These are phyloP conservation scores for Ormyrus rosae DNA, from an alignment of 2,888 invertebrate species.

Conservation along the genomic window DNA sequence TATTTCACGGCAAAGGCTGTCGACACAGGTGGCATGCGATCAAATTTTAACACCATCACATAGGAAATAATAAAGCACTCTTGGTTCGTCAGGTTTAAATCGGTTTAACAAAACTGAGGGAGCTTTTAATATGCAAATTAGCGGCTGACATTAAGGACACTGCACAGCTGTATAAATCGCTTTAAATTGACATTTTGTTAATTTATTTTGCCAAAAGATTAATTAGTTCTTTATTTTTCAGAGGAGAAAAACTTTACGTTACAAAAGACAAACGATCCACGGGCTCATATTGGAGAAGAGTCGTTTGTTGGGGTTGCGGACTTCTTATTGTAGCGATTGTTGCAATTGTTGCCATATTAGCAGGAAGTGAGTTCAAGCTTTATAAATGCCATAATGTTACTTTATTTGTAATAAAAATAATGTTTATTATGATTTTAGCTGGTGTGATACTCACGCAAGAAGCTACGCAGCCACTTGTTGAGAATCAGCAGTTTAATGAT, in stretches of 20 bases:
- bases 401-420: neutral
- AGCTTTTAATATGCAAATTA: slow-evolving; percentile 70
- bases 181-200: slow-evolving; percentile 57
- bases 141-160: slow-evolving; percentile 64
- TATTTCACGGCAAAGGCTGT: slow-evolving; percentile 42
- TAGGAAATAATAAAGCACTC: slow-evolving; percentile 56
- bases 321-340: slow-evolving; percentile 81
- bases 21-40: slow-evolving; percentile 45
- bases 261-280: slow-evolving; percentile 87
- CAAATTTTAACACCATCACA: slow-evolving; percentile 53
- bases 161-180: slow-evolving; percentile 71
- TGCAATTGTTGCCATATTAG: slow-evolving; percentile 84
- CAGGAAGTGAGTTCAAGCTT: slow-evolving; percentile 80
- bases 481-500: slow-evolving; percentile 79
- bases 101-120: slow-evolving; percentile 59
- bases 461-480: slow-evolving; percentile 76
- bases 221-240: slow-evolving; percentile 76
- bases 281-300: slow-evolving; percentile 80
- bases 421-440: slow-evolving; percentile 76
- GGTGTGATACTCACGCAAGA: slow-evolving; percentile 83
- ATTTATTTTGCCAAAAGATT: neutral
- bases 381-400: neutral
- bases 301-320: slow-evolving; percentile 84
- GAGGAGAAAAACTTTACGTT: slow-evolving; percentile 89
- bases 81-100: slow-evolving; percentile 53